Evolutionary conservation across 2,888 invertebrate species (phyloP), one percentile per base, ranked within the genome.

Genomic region (Ormyrus thymus): DNA sequence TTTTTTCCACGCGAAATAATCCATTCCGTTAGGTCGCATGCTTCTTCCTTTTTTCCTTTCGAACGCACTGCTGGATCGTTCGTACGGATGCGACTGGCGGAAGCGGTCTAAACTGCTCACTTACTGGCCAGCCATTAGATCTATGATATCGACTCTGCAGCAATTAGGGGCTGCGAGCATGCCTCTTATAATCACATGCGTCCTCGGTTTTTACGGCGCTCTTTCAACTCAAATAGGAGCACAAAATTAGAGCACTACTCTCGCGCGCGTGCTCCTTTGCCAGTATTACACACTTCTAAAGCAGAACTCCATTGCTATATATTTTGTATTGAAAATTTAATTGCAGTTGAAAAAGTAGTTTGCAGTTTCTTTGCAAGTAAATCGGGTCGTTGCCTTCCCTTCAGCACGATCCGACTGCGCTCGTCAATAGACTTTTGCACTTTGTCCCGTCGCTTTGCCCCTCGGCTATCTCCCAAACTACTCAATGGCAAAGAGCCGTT

Each of bases 41-140:
- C 29, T 1, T 29, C 1, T 29, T 29, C 1, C 29, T 29, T 29
- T 29, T 4, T 29, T 29, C 29, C 3, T 29, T 29, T 29, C 4
- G 4, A 29, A 29, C 0, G 29, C 29, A 29, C 4, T 29, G 4
- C 29, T 29, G 29, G 4, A 29, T 29, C 29, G 29, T 29, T 29
- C 29, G 4, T 29, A 29, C 29, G 29, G 29, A 29, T 29, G 29
- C 29, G 29, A 29, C 62, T 80, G 80, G 81, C 81, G 81, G 83
- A 81, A 81, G 76, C 80, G 77, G 82, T 84, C 82, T 81, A 81
- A 82, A 81, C 82, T 79, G 80, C 80, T 66, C 81, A 81, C 82
- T 82, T 70, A 3, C 56, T 51, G 29, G 10, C 9, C 61, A 51
- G 29, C 29, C 29, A 29, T 29, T 29, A 29, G 3, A 29, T 29